Conservation (phyloP, 2,888 invertebrate species). For the Bruchidius siliquastri region DNA sequence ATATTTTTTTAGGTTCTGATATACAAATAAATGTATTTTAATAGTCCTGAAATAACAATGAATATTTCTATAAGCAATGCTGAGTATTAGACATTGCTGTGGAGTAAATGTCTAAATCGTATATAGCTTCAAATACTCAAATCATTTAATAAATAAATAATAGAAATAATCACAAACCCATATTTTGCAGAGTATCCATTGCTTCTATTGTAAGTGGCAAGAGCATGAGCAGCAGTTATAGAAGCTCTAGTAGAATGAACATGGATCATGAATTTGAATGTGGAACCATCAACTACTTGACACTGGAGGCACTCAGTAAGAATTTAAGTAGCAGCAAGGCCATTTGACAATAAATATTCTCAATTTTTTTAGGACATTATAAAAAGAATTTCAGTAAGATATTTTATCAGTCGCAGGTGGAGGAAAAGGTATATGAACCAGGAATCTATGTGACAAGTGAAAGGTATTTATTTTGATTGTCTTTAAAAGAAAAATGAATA, state of each 20-base stretch:
- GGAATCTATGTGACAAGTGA: conserved; percentile 40
- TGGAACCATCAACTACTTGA: conserved; percentile 27
- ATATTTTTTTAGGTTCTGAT: no score
- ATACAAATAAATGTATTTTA: no score
- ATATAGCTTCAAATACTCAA: no score
- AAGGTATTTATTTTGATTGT: conserved; percentile 27
- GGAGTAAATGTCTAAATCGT: no score
- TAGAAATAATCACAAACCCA: not conserved
- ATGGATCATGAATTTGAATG: conserved; percentile 21
- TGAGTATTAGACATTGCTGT: no score
- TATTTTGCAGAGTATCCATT: conserved; percentile 25
- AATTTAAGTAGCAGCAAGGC: not conserved
- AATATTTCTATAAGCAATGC: no score
- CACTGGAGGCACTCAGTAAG: conserved; percentile 32
- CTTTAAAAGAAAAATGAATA: no score
- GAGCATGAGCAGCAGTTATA: conserved; percentile 15
- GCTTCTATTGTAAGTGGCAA: conserved; percentile 27
- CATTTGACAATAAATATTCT: not conserved
- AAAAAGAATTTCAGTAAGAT: conserved; percentile 35
- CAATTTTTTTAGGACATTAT: conserved; percentile 33
- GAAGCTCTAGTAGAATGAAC: conserved; percentile 12
- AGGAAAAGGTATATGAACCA: conserved; percentile 39
- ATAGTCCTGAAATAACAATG: no score
- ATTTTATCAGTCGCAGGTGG: conserved; percentile 38
- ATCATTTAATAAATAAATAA: no score